Conservation (phyloP, 2,797 vertebrate genomes). For the Oryzias sinensis region DNA sequence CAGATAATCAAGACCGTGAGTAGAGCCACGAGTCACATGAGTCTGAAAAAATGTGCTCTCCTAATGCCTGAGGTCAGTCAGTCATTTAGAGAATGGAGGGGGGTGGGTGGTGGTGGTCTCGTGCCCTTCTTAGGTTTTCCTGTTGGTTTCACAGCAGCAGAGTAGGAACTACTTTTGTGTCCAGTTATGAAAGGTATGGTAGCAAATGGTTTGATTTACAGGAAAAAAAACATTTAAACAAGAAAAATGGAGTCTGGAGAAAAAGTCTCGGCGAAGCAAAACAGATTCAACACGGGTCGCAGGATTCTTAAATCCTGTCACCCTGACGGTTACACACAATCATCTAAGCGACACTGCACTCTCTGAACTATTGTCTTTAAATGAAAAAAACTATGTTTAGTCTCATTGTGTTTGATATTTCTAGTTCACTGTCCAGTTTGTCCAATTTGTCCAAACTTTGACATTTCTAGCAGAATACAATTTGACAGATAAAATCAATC, state of each 20-base stretch:
- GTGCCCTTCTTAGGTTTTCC: constrained; percentile 1
- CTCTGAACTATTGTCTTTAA: too few species aligned
- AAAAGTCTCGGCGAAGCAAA: background rate
- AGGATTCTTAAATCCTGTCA: background rate
- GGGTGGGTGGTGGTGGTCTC: background rate
- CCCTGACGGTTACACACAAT: background rate
- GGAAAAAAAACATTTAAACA: too few species aligned
- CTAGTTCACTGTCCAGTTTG: too few species aligned
- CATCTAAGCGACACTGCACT: background rate
- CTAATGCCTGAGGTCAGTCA: constrained; percentile 51
- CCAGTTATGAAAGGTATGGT: background rate
- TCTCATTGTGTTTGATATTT: too few species aligned
- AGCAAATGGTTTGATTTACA: too few species aligned
- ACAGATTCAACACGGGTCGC: constrained; percentile 1
- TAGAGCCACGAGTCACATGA: constrained; percentile 66
- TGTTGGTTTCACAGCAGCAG: constrained; percentile 19
- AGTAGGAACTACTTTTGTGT: background rate
- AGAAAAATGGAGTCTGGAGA: too few species aligned
- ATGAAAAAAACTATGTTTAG: too few species aligned
- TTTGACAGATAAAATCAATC: too few species aligned
- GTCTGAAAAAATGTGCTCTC: constrained; percentile 28
- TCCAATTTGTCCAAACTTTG: too few species aligned
- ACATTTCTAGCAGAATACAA: too few species aligned
- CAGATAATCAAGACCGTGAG: constrained; percentile 81
- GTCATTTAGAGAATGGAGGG: constrained; percentile 31